Percentiles rank a stretch among this genome's conserved stretches.
Conservation (phyloP, 2,797 vertebrate genomes). For the Enteromius trimaculatus region DNA sequence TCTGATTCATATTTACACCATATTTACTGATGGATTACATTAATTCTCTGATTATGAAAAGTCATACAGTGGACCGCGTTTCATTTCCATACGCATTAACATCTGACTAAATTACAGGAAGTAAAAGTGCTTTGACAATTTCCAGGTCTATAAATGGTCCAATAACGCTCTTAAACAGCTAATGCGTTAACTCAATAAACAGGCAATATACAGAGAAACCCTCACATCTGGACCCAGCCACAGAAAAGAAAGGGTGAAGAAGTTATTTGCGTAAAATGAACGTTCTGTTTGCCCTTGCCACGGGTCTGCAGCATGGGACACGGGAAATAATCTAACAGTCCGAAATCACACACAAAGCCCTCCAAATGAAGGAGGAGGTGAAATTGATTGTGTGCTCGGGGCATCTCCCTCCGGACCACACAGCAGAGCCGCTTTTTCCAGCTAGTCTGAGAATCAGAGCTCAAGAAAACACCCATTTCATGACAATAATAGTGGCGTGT, state of each 20-base stretch:
- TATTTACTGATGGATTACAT: constrained; percentile 45
- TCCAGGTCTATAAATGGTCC: constrained; percentile 4
- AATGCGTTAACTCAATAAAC: constrained; percentile 17
- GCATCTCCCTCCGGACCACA: constrained; percentile 28
- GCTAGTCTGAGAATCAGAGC: not conserved
- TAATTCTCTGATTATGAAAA: constrained; percentile 25
- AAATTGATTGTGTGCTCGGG: constrained; percentile 41
- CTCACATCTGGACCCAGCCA: not conserved
- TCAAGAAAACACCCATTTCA: not conserved
- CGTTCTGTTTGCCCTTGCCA: constrained; percentile 36
- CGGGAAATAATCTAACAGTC: constrained; percentile 26
- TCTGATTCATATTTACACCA: constrained; percentile 18
- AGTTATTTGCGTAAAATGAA: constrained; percentile 32
- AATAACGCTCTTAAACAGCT: constrained; percentile 6
- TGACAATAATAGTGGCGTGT: not conserved
- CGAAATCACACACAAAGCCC: constrained; percentile 29
- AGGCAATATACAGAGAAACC: not conserved
- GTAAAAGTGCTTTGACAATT: constrained; percentile 5
- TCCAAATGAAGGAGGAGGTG: constrained; percentile 34
- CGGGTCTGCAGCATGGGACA: constrained; percentile 15
- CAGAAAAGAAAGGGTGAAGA: constrained; percentile 8
- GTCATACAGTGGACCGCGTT: constrained; percentile 2
- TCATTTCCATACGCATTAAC: constrained; percentile 37
- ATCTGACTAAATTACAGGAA: constrained; percentile 12
- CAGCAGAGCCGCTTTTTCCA: not conserved